Evolutionary conservation across 1,140 invertebrate genomes (phyloP), one percentile per base, ranked within the genome.

Genomic region (Reticulitermes speratus): DNA sequence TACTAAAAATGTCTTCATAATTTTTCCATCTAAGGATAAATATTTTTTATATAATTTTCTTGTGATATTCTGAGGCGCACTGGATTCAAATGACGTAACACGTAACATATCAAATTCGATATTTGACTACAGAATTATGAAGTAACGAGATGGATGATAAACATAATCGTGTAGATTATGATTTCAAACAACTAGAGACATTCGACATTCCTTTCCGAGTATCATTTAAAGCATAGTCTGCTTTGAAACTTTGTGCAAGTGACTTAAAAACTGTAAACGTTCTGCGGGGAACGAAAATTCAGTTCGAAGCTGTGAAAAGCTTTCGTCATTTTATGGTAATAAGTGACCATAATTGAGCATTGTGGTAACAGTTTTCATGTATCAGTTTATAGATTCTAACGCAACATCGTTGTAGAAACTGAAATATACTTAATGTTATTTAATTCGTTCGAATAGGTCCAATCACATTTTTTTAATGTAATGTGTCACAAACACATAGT

Each of bases 11-110:
- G 5, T 75, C 25, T 30, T 75, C 38, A 38, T 75, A 12, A 19
- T 30, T 30, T 75, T 75, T 30, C 6, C 14, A 75, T 75, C 25
- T 75, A 55, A 55, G 16, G 19, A n/a, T 30, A 75, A 30, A 30
- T 75, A 75, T 75, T 55, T 55, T 65, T 75, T 9, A 75, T 75
- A 75, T 75, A 75, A 75, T 75, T 75, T 75, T 75, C 59, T 65
- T 30, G 8, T n/a, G 14, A 75, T 75, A 75, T 30, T 30, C 6
- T 30, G 65, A 14, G n/a, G 25, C n/a, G 65, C 25, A 75, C 25
- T 30, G n/a, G 7, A 75, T 75, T 2, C 6, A 75, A 75, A 75
- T 75, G 38, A 38, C 38, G 38, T 75, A 75, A 12, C n/a, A 75
- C 65, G 7, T 30, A 75, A 75, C 65, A 75, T 75, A 75, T 75